Conservation (phyloP, 2,113 vertebrate genomes). For the Pelobates fuscus region DNA sequence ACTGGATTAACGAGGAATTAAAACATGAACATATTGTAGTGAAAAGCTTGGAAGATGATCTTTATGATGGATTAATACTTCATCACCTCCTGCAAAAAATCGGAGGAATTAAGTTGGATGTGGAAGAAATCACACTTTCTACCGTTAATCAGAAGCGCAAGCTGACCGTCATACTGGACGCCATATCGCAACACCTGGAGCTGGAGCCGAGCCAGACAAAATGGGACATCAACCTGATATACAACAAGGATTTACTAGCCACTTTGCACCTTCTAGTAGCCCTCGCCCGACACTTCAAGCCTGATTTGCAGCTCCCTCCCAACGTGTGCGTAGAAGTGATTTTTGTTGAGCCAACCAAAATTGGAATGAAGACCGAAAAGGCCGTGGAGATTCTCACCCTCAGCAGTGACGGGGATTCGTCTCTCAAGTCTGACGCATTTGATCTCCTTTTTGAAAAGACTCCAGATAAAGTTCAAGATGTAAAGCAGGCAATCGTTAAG, state of each 20-base stretch:
- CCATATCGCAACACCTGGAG: constrained; percentile 69
- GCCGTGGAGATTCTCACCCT: constrained; percentile 75
- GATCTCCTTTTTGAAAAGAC: constrained; percentile 82
- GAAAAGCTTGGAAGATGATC: constrained; percentile 85
- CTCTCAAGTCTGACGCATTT: constrained; percentile 68
- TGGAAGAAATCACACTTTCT: constrained; percentile 81
- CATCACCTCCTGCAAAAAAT: constrained; percentile 87
- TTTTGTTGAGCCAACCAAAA: constrained; percentile 73
- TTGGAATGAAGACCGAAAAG: constrained; percentile 76
- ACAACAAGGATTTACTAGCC: constrained; percentile 81
- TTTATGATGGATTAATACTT: constrained; percentile 89
- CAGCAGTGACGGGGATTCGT: constrained; percentile 12
- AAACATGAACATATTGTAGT: constrained; percentile 86
- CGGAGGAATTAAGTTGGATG: constrained; percentile 66
- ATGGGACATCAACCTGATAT: constrained; percentile 85
- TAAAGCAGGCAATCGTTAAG: constrained; percentile 86
- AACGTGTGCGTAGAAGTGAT: constrained; percentile 83
- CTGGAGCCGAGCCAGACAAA: constrained; percentile 64
- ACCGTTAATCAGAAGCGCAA: constrained; percentile 77
- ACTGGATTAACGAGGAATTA: constrained; percentile 86
- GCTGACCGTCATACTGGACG: constrained; percentile 73
- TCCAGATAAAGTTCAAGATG: constrained; percentile 77
- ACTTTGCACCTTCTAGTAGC: constrained; percentile 89
- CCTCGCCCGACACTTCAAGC: constrained; percentile 80
- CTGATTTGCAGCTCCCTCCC: constrained; percentile 72